These are phyloP conservation scores for Dinothrombium tinctorium DNA, from an alignment of 1,140 invertebrate species.

Conservation along the genomic window DNA sequence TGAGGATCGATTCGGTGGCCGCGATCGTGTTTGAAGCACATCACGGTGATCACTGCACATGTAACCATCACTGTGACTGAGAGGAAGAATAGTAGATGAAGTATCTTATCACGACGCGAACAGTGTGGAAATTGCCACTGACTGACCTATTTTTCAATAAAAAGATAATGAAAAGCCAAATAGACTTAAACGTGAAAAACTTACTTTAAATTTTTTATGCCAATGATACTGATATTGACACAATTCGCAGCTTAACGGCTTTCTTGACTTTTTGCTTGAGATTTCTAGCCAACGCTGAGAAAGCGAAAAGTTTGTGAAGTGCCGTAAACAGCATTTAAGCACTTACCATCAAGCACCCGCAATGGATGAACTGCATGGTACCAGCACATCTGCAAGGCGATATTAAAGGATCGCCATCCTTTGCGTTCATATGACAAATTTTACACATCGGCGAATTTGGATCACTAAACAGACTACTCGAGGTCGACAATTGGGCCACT, in stretches of 20 bases:
- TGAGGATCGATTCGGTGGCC: no score
- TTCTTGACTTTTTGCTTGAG: constrained; percentile 23
- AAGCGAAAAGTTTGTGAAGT: background rate
- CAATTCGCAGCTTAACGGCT: constrained; percentile 28
- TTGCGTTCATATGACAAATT: constrained; percentile 27
- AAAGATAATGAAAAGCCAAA: no score
- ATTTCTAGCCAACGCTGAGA: constrained; percentile 25
- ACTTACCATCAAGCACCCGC: constrained; percentile 27
- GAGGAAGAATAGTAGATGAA: no score
- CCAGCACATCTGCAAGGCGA: constrained; percentile 30
- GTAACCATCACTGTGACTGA: no score
- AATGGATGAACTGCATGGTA: constrained; percentile 29
- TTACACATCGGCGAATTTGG: constrained; percentile 24
- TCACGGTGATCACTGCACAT: no score
- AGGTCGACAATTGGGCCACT: background rate
- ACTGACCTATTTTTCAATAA: no score
- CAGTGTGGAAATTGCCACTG: no score
- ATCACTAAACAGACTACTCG: constrained; percentile 12
- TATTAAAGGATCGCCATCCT: constrained; percentile 26
- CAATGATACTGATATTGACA: constrained; percentile 30
- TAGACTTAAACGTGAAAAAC: no score
- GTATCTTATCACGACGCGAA: no score
- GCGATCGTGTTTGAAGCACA: no score
- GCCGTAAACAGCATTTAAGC: background rate
- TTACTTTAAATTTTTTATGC: no score